Base-by-base conservation (phyloP, 1,140 invertebrate species). In the Drosophila sturtevanti region DNA sequence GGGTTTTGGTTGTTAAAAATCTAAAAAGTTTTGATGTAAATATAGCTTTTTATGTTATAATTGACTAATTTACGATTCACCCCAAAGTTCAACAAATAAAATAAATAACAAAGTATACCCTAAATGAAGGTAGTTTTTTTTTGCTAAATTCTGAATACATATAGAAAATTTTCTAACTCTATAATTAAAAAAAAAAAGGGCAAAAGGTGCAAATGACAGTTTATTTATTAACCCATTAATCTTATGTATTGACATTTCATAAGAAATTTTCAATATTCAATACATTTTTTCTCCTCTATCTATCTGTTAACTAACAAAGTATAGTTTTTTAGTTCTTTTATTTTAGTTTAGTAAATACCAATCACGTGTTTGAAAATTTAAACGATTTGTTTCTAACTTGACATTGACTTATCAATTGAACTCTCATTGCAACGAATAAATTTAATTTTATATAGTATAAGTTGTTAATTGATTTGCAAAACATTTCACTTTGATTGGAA, bases 351-450 rank as follows among this genome's bases (percentile, higher is more conserved):
- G 27, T 9, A 68, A 51, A 52, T 18, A 9, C 48, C 14, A 74
- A 62, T 9, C 63, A 75, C 72, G 72, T 75, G 70, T 24, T 74
- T 56, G 2, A 24, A 56, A 56, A 38, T n/a, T 18, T 38, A 27
- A 12, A 27, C 21, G 59, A 61, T 61, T 56, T 56, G 54, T 34
- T 21, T n/a, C 14, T 27, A 24, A 21, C 9, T 31, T 73, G 81
- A 70, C 81, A 86, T 85, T 85, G 77, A 86, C 81, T 52, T 60
- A 48, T 73, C 74, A 85, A 86, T 85, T 85, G 77, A 86, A 74
- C 81, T 65, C 56, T 63, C 48, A 34, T 37, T 69, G 37, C 9
- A 52, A 27, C 16, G 58, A 62, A 44, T 61, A 12, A 35, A 37
- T 63, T 55, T 38, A 7, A 54, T 60, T 74, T 31, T 24, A 37